phyloP scores from a whole-genome alignment of 2,113 vertebrate species.

The Leuciscus idus region DNA sequence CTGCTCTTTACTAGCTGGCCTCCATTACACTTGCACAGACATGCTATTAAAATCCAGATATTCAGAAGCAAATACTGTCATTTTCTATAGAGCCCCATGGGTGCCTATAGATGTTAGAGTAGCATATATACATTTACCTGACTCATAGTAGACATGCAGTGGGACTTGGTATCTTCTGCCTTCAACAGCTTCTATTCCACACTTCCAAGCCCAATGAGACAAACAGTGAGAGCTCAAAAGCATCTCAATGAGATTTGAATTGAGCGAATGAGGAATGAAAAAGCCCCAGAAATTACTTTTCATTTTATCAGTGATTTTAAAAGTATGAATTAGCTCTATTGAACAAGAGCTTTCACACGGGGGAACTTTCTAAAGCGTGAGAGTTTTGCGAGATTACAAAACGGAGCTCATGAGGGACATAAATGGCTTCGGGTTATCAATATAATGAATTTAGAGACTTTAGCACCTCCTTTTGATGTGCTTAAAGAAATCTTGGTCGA shows the following conservation, averaged over 20 bases:
- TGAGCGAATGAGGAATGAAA: not conserved
- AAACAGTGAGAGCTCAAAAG: constrained; percentile 40
- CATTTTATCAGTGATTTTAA: constrained; percentile 37
- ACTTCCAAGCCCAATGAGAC: constrained; percentile 29
- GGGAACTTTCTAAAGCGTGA: not conserved
- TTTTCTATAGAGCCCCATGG: not conserved
- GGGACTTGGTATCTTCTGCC: constrained; percentile 7
- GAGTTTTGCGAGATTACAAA: constrained; percentile 17
- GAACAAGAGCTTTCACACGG: constrained; percentile 25
- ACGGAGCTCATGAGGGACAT: not conserved
- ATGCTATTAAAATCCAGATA: not conserved
- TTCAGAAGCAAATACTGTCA: constrained; percentile 1
- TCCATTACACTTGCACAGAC: not conserved
- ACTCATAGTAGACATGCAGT: constrained; percentile 7
- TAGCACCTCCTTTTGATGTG: constrained; percentile 28
- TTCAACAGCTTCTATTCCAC: constrained; percentile 30
- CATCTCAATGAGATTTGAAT: constrained; percentile 47
- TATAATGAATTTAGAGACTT: constrained; percentile 55
- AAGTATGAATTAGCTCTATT: constrained; percentile 35
- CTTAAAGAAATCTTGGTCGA: constrained; percentile 24
- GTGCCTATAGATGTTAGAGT: not conserved
- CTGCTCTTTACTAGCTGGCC: no score
- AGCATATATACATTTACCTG: constrained; percentile 2
- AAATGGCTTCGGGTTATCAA: constrained; percentile 40
- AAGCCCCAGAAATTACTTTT: constrained; percentile 38